Evolutionary conservation across 2,888 invertebrate genomes (phyloP).

Genomic region (Tetranychus piercei): DNA sequence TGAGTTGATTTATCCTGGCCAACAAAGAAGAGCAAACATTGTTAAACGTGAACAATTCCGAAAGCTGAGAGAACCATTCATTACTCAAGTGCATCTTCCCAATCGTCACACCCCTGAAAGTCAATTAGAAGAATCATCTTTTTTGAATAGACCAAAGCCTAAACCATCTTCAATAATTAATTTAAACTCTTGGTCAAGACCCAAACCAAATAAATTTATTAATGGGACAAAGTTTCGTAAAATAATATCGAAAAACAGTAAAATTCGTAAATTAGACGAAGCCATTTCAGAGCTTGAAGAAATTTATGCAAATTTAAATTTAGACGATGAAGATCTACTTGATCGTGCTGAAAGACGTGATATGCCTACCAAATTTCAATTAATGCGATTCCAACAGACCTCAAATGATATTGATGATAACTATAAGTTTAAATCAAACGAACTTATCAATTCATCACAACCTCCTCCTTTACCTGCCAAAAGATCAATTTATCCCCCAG

Average conservation of each 20-base stretch:
- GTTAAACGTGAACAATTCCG: too few species aligned
- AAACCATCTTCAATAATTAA: too few species aligned
- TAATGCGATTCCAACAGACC: slow-evolving; percentile 10
- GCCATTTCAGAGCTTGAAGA: slow-evolving; percentile 72
- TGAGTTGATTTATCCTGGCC: too few species aligned
- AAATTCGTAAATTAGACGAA: slow-evolving; percentile 35
- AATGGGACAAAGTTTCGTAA: background rate
- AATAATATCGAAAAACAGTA: background rate
- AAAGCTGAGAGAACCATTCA: too few species aligned
- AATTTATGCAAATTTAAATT: slow-evolving; percentile 61
- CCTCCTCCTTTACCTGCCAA: background rate
- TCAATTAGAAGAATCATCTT: too few species aligned
- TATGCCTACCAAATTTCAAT: slow-evolving; percentile 38
- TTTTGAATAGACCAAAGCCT: too few species aligned
- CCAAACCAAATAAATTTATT: background rate
- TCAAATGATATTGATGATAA: background rate
- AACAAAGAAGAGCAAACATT: too few species aligned
- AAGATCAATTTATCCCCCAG: background rate
- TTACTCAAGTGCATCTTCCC: too few species aligned
- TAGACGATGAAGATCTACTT: slow-evolving; percentile 49
- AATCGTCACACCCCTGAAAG: too few species aligned
- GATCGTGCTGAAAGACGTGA: slow-evolving; percentile 59
- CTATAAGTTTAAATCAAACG: background rate
- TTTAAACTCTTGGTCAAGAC: too few species aligned
- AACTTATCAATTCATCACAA: background rate